phyloP scores from a whole-genome alignment of 2,888 invertebrate genomes.

The Nebria salina region DNA sequence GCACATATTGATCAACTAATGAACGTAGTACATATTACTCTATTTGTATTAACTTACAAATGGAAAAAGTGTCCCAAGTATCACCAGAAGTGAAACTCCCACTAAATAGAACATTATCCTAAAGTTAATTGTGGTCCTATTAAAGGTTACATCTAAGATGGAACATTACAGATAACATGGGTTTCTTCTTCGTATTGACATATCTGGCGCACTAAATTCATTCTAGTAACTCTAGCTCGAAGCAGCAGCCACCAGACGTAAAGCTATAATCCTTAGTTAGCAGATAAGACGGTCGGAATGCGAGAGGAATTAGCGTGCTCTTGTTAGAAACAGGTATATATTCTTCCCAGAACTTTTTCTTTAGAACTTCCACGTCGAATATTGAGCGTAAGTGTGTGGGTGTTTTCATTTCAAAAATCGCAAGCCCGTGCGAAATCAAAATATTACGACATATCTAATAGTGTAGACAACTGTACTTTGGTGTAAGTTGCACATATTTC shows the following conservation, averaged over 20 bases:
- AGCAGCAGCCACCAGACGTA: conserved; percentile 16
- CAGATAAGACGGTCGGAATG: conserved; percentile 34
- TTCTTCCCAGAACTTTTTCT: conserved; percentile 33
- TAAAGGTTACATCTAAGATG: conserved; percentile 23
- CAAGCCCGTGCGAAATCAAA: no score
- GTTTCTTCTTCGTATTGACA: conserved; percentile 37
- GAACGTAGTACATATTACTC: no score
- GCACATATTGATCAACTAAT: no score
- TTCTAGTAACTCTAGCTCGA: conserved; percentile 30
- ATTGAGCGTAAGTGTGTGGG: neutral
- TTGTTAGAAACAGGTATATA: conserved; percentile 12
- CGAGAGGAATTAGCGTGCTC: conserved; percentile 25
- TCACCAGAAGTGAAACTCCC: neutral
- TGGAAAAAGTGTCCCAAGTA: neutral
- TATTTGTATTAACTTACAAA: neutral
- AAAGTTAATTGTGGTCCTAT: conserved; percentile 40
- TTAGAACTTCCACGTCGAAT: conserved; percentile 26
- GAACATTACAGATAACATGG: conserved; percentile 36
- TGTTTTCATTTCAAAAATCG: no score
- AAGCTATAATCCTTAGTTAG: conserved; percentile 36
- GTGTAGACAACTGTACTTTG: no score
- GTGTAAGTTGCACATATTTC: no score
- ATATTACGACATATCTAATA: no score
- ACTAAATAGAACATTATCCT: conserved; percentile 12
- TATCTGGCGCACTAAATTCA: conserved; percentile 43